Base-by-base conservation (phyloP, 1,140 invertebrate species). In the Colletes gigas region DNA sequence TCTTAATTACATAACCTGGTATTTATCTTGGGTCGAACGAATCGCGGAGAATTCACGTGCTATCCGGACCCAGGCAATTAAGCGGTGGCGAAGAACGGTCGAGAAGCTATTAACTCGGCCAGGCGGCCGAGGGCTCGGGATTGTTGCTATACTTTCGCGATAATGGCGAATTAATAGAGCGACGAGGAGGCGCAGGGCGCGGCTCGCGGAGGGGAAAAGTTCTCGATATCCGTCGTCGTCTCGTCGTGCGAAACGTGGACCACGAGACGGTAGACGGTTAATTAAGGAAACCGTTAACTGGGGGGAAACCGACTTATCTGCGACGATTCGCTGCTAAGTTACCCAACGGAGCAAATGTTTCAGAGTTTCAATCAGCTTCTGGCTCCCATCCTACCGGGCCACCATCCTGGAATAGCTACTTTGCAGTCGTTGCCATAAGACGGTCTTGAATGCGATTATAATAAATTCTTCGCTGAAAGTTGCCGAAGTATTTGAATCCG, bases 391-490 rank as follows among this genome's bases (percentile, higher is more conserved):
- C 10, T 10, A 50, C 50, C 10, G 3, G 1, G 7, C 17, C 60
- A 3, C 14, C 7, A 1, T 9, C 47, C 62, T 59, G 63, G 69
- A 79, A 76, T 68, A 65, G 76, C 59, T 87, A 86, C 82, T 86
- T 86, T 86, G 78, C 84, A 83, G 78, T 60, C 82, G 82, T 85
- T 83, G 78, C 82, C 63, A 68, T 86, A 78, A 86, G 85, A 84
- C 85, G 78, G 68, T 83, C 77, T 68, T 50, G 85, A 87, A 87
- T 87, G 80, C 85, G 85, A 88, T 88, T 88, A 88, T 88, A 87
- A 85, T 85, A 88, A 88, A 88, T 87, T 88, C 85, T 77, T 83
- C 67, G 30, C 50, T 77, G 65, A 77, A 87, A 87, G 83, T 88
- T 78, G 67, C 63, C 83, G 47, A 88, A 83, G 76, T 82, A 72